Evolutionary conservation across 2,888 invertebrate genomes (phyloP), one percentile per base, ranked within the genome.

Genomic region (Drosophila limbata): DNA sequence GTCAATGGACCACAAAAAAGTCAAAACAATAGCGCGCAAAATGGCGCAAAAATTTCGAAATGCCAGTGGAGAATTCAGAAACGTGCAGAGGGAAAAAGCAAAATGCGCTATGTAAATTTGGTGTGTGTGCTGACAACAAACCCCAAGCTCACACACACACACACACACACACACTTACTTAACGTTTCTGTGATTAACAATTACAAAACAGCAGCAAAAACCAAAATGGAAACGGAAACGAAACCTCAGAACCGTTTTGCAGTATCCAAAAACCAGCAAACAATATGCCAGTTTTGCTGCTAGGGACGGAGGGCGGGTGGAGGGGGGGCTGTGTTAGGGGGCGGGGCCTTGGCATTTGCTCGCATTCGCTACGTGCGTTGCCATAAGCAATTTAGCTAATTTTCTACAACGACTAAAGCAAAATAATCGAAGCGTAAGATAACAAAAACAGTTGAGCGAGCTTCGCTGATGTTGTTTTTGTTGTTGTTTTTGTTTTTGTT

Each of bases 301-400:
- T 13, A 11, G 21, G 21, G 21, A 11, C 19, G 17, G 3, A 10
- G 19, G 45, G 19, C 4, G 33, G 28, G 15, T 52, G 35, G 15
- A 9, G 4, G 40, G 2, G 2, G 28, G 42, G 6, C 42, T 25
- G 17, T 39, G 28, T 1, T n/a, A 25, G 25, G 33, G n/a, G 28
- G 8, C 28, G n/a, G 28, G 39, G 51, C 39, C 51, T 50, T 79
- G 79, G 69, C 65, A 62, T 71, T 65, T 69, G 66, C 61, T 55
- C 62, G 72, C 64, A 69, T 52, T 67, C 67, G 74, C 68, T 84
- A 90, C 89, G 90, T 89, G 88, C 84, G 83, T 88, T 89, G 88
- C 89, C 89, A 86, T 86, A 88, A 90, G 90, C 81, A 90, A 88
- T 89, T 90, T 88, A 86, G 88, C 79, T 86, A 87, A 85, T 87